Conservation (phyloP, 2,113 vertebrate genomes). For the Cariama cristata region DNA sequence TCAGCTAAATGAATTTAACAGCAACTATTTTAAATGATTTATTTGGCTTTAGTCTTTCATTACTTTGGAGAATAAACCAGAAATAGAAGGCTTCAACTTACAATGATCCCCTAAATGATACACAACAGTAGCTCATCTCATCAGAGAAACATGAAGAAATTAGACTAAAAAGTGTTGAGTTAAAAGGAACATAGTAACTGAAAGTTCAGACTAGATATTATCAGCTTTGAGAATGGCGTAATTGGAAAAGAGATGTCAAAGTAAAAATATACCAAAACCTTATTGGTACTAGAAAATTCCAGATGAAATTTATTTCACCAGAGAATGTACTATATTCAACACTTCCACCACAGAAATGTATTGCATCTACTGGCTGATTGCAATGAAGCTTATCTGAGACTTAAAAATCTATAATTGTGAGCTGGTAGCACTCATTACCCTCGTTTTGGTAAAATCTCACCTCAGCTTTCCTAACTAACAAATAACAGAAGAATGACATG, state of each 20-base stretch:
- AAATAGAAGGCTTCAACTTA: conserved; percentile 23
- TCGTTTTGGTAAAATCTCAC: neutral
- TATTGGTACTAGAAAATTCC: neutral
- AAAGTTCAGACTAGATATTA: neutral
- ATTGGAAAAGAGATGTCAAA: neutral
- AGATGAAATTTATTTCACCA: neutral
- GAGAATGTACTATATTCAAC: neutral
- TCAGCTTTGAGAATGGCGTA: neutral
- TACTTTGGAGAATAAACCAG: conserved; percentile 24
- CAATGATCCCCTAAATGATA: neutral
- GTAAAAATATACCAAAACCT: neutral
- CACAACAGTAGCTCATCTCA: neutral
- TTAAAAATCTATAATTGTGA: accelerated
- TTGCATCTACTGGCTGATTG: neutral
- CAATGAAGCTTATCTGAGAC: neutral
- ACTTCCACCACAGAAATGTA: neutral
- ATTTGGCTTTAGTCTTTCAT: conserved; percentile 40
- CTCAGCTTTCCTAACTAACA: neutral
- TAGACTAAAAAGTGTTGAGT: neutral
- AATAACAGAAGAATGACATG: neutral
- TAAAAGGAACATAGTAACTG: neutral
- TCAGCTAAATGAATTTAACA: neutral
- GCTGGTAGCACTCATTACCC: too few relatives aligned
- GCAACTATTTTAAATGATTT: conserved; percentile 53
- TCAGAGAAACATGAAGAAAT: neutral